Evolutionary conservation across 2,113 vertebrate genomes (phyloP).

Genomic region (Penelope pileata): DNA sequence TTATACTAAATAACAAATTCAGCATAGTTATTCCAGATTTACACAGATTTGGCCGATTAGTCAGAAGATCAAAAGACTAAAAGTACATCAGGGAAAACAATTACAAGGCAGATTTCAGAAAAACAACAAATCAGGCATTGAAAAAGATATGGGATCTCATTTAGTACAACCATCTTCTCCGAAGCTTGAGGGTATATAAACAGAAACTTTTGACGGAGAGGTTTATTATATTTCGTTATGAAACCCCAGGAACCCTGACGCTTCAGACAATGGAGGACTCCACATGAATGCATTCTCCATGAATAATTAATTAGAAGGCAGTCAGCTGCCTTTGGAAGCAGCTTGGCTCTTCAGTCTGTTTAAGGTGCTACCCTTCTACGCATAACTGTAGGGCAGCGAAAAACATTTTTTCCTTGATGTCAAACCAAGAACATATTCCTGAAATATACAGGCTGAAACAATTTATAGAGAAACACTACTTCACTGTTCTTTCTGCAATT

Average conservation of each 20-base stretch:
- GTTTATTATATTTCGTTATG: constrained; percentile 11
- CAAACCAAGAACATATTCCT: not conserved
- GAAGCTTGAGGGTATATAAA: not conserved
- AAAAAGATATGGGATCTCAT: not conserved
- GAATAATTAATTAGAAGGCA: constrained; percentile 28
- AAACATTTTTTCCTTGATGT: not conserved
- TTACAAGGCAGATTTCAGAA: constrained; percentile 8
- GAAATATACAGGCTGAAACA: not conserved
- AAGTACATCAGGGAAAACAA: constrained; percentile 17
- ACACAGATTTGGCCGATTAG: not conserved
- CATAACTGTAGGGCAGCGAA: not conserved
- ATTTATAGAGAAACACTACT: not conserved
- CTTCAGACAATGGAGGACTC: constrained; percentile 29
- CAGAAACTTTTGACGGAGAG: constrained; percentile 3
- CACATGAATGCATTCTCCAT: not conserved
- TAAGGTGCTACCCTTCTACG: not conserved
- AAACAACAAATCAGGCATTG: not conserved
- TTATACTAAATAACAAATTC: not conserved
- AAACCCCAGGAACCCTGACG: constrained; percentile 30
- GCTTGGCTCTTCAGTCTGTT: not conserved
- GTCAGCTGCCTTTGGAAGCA: not conserved
- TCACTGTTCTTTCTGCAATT: not conserved
- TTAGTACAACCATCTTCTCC: not conserved
- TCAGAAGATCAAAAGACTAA: constrained; percentile 1
- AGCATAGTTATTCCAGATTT: not conserved